phyloP scores from a whole-genome alignment of 2,888 invertebrate genomes.

The Troglohyphantes excavatus region DNA sequence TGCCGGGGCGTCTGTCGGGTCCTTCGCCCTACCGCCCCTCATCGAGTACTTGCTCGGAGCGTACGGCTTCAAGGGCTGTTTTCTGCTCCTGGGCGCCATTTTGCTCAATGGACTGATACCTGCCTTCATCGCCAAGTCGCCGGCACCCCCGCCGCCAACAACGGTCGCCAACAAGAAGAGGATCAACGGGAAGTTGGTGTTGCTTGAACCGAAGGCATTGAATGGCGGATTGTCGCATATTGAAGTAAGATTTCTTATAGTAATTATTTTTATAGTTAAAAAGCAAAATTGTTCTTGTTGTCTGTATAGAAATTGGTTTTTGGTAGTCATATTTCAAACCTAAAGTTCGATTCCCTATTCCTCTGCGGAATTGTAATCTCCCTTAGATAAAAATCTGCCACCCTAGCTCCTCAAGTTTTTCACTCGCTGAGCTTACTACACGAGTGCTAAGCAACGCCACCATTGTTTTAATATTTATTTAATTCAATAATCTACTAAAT shows the following conservation, averaged over 20 bases:
- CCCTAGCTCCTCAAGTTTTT: no score
- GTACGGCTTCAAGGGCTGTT: constrained; percentile 76
- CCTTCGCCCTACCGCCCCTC: constrained; percentile 76
- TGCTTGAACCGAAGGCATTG: constrained; percentile 41
- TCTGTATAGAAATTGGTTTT: neutral
- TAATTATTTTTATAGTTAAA: neutral
- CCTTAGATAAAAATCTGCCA: no score
- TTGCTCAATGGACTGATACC: constrained; percentile 73
- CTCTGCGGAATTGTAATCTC: no score
- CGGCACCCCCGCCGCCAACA: constrained; percentile 17
- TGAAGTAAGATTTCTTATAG: constrained; percentile 39
- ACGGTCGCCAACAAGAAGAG: constrained; percentile 25
- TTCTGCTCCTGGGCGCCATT: constrained; percentile 70
- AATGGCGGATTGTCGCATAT: neutral
- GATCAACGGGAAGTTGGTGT: constrained; percentile 51
- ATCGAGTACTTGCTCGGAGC: constrained; percentile 63
- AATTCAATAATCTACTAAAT: no score
- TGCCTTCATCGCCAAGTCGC: constrained; percentile 58
- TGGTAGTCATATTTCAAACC: no score
- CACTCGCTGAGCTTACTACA: no score
- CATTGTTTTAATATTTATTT: no score
- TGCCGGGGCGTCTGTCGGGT: constrained; percentile 76
- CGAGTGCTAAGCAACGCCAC: no score
- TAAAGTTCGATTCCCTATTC: no score
- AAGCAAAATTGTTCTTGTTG: neutral